Percentiles rank a stretch among this genome's conserved stretches.
phyloP scores from a whole-genome alignment of 2,797 vertebrate species.

The Sternarchorhynchus goeldii region DNA sequence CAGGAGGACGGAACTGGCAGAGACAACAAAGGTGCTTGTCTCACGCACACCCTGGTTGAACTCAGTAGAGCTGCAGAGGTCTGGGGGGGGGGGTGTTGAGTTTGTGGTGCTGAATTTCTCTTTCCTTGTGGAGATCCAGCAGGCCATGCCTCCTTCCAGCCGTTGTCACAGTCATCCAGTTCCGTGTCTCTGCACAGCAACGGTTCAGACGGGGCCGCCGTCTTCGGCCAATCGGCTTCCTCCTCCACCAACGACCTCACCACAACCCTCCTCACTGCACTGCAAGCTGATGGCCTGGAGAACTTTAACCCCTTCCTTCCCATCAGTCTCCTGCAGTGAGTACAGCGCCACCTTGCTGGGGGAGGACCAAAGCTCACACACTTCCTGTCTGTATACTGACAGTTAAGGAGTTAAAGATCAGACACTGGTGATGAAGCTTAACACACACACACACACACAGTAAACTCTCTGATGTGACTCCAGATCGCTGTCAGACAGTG shows the following conservation, averaged over 20 bases:
- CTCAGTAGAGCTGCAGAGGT: too few species aligned
- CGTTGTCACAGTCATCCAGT: constrained; percentile 81
- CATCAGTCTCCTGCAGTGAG: constrained; percentile 83
- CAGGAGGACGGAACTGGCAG: constrained; percentile 68
- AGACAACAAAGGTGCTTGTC: constrained; percentile 74
- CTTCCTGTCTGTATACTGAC: not conserved
- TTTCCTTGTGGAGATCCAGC: constrained; percentile 60
- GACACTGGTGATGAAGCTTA: not conserved
- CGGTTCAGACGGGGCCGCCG: constrained; percentile 76
- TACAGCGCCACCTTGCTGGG: constrained; percentile 43
- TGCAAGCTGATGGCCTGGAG: constrained; percentile 76
- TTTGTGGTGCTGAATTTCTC: not conserved
- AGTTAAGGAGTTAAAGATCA: not conserved
- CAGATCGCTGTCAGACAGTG: constrained; percentile 70
- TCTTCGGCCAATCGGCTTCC: constrained; percentile 80
- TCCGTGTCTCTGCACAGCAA: constrained; percentile 80
- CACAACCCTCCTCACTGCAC: constrained; percentile 71
- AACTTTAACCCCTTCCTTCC: constrained; percentile 81
- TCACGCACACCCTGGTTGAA: too few species aligned
- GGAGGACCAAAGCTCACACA: not conserved
- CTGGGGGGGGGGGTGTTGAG: too few species aligned
- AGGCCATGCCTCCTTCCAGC: constrained; percentile 67
- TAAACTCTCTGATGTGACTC: constrained; percentile 53
- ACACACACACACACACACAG: constrained; percentile 5
- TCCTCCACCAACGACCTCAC: constrained; percentile 80